Evolutionary conservation across 2,797 vertebrate species (phyloP), one percentile per base, ranked within the genome.

Genomic region (Typhlichthys subterraneus): DNA sequence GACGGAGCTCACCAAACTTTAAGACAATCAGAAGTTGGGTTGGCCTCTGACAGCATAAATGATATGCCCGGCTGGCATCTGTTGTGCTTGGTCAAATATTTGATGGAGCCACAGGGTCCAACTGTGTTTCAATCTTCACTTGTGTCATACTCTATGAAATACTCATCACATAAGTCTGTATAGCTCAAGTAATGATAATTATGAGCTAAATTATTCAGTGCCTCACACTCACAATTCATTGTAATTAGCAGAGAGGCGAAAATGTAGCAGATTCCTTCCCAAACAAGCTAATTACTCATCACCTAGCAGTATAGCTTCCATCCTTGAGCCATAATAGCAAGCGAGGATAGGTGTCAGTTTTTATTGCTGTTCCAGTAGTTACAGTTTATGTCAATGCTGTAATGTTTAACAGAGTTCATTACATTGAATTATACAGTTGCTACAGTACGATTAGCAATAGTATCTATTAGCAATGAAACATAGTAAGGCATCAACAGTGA

Each of bases 251-350:
- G 49, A 5, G 9, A 17, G n/a, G 49, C 15, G 15, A 9, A 51
- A 51, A 51, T 51, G 49, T 6, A 51, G 14, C 12, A 2, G 47
- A 48, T 48, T 48, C n/a, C 47, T 48, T 48, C 47, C 2, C 38
- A 48, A 48, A 48, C 12, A 42, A 42, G 38, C 38, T 42, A 12
- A 73, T 67, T 68, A 61, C 75, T 75, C 73, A 82, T 81, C 65
- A 80, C 76, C 75, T 80, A 82, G 56, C 74, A 81, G 82, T 73
- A 68, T 78, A 75, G 72, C 73, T 68, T 15, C 78, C 84, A 76
- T 81, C 70, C 79, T 83, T 75, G 77, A 79, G 83, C 75, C 55
- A 56, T 83, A 81, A 87, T 83, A 75, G 87, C 75, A 79, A 85
- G 83, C 75, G 73, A 82, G 80, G 79, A 42, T 42, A 42, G 8